Conservation (phyloP, 2,113 vertebrate genomes). For the Phyllopteryx taeniolatus region DNA sequence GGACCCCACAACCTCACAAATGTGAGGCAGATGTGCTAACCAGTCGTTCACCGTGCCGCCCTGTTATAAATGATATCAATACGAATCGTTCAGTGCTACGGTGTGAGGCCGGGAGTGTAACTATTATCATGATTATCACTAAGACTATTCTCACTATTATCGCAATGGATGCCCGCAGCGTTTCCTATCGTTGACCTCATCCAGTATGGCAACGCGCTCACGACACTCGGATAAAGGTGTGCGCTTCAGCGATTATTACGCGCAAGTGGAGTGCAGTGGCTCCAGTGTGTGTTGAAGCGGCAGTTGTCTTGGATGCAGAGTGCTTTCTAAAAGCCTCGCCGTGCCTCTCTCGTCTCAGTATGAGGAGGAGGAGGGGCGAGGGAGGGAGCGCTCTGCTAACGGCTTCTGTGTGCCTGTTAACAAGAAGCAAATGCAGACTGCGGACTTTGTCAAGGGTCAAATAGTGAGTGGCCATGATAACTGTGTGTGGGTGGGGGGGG, state of each 20-base stretch:
- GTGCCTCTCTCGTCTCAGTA: background rate
- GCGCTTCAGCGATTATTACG: background rate
- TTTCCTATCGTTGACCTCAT: too few species aligned
- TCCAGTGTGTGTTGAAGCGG: background rate
- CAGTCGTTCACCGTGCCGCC: too few species aligned
- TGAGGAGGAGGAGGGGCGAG: background rate
- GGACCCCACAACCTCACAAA: too few species aligned
- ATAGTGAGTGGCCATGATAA: slow-evolving; percentile 30
- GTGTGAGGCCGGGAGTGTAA: too few species aligned
- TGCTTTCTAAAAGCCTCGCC: background rate
- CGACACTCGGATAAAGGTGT: too few species aligned
- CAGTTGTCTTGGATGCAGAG: slow-evolving; percentile 17
- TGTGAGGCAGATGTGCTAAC: too few species aligned
- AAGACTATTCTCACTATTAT: too few species aligned
- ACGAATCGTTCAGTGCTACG: too few species aligned
- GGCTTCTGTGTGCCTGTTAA: slow-evolving; percentile 25
- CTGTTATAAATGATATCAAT: too few species aligned
- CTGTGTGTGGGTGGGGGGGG: slow-evolving; percentile 1
- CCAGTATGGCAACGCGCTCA: too few species aligned
- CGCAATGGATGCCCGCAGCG: too few species aligned
- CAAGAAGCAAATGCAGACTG: slow-evolving; percentile 50
- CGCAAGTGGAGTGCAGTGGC: background rate
- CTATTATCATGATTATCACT: too few species aligned
- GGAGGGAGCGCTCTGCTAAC: slow-evolving; percentile 39
- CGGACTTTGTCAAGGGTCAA: slow-evolving; percentile 25